These are phyloP conservation scores for Nasonovia ribisnigri DNA, from an alignment of 2,888 invertebrate genomes.

Conservation along the genomic window DNA sequence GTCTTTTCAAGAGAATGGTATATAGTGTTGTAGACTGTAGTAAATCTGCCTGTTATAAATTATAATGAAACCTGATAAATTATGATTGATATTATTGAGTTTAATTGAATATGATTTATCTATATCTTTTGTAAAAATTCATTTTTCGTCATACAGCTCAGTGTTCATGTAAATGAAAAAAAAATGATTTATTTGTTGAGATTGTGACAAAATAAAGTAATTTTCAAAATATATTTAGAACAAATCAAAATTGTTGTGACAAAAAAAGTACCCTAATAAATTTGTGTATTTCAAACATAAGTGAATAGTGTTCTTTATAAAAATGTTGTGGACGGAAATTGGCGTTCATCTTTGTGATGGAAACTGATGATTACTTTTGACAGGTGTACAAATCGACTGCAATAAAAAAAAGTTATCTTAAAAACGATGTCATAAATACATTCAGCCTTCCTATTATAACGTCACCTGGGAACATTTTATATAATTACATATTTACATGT, in stretches of 20 bases:
- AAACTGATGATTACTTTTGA: not conserved
- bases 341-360: not conserved
- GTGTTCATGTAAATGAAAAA: too few species aligned
- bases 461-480: slow-evolving; percentile 25
- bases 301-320: not conserved
- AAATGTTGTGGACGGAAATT: not conserved
- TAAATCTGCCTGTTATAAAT: not conserved
- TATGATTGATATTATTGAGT: not conserved
- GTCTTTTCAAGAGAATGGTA: not conserved
- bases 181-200: not conserved
- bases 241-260: not conserved
- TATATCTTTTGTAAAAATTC: too few species aligned
- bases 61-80: not conserved
- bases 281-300: not conserved
- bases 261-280: not conserved
- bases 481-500: not conserved
- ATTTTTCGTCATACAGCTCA: too few species aligned
- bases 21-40: not conserved
- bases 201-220: not conserved
- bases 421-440: slow-evolving; percentile 6
- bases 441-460: not conserved
- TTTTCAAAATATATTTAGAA: not conserved
- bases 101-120: too few species aligned
- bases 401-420: slow-evolving; percentile 1
- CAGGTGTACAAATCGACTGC: slow-evolving; percentile 5